Evolutionary conservation across 2,888 invertebrate genomes (phyloP).

Genomic region (Drosophila ustulata): DNA sequence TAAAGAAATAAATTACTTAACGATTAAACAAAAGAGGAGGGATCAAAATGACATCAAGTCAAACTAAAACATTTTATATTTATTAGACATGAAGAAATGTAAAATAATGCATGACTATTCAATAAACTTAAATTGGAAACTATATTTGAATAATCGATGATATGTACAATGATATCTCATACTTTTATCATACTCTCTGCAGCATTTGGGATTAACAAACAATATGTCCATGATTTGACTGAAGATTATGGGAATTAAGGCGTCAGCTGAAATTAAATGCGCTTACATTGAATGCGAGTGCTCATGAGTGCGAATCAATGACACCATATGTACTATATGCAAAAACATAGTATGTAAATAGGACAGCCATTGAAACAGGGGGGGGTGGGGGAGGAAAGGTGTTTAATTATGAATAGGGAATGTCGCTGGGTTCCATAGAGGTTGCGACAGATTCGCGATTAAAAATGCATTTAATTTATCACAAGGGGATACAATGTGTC

Average conservation of each 20-base stretch:
- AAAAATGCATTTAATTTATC: slow-evolving; percentile 76
- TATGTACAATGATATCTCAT: not conserved
- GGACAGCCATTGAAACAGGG: not conserved
- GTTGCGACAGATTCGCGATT: slow-evolving; percentile 53
- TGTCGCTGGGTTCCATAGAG: slow-evolving; percentile 9
- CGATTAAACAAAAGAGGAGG: not conserved
- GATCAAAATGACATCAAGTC: no score
- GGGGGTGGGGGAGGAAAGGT: not conserved
- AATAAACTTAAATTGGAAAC: no score
- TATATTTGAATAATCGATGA: no score
- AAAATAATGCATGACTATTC: no score
- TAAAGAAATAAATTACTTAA: not conserved
- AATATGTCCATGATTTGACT: slow-evolving; percentile 14
- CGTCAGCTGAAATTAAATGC: slow-evolving; percentile 24
- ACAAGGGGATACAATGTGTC: slow-evolving; percentile 48
- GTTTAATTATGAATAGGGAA: slow-evolving; percentile 14
- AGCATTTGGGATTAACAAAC: not conserved
- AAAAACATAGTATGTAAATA: slow-evolving; percentile 7
- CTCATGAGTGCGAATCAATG: not conserved
- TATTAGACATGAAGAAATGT: no score
- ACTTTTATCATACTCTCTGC: not conserved
- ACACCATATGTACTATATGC: not conserved
- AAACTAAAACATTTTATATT: no score
- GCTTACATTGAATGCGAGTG: slow-evolving; percentile 5
- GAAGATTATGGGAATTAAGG: slow-evolving; percentile 30